phyloP scores from a whole-genome alignment of 2,797 vertebrate species.

The Podarcis siculus region DNA sequence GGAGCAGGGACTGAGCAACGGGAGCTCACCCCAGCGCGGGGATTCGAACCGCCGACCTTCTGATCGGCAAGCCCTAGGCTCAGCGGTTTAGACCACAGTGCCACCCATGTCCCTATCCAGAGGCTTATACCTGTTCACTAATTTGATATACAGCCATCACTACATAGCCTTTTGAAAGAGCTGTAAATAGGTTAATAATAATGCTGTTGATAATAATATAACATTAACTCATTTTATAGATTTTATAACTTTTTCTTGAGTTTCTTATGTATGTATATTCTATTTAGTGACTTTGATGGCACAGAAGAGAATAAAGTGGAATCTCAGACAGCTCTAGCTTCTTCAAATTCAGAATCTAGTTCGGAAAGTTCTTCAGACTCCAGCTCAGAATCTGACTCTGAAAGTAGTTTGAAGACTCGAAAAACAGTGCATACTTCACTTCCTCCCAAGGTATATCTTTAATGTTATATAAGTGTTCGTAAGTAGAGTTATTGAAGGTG shows the following conservation, averaged over 20 bases:
- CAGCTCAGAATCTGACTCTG: conserved; percentile 79
- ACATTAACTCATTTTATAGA: not conserved
- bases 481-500: not conserved
- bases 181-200: not conserved
- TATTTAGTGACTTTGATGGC: conserved; percentile 67
- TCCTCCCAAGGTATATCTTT: conserved; percentile 63
- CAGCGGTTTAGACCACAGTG: too few species aligned
- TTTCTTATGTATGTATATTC: conserved; percentile 34
- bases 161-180: not conserved
- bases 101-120: too few species aligned
- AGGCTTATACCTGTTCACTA: not conserved
- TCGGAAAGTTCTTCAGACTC: conserved; percentile 82
- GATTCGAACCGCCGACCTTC: too few species aligned
- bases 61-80: too few species aligned
- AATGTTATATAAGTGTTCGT: not conserved
- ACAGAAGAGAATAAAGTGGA: conserved; percentile 53
- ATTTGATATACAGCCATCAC: not conserved
- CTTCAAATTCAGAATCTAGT: conserved; percentile 72
- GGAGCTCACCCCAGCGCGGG: too few species aligned
- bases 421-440: conserved; percentile 64
- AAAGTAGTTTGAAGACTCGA: conserved; percentile 77
- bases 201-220: not conserved
- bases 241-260: not conserved
- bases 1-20: too few species aligned
- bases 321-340: conserved; percentile 51